Evolutionary conservation across 1,140 invertebrate species (phyloP).

Genomic region (Anastrepha obliqua): DNA sequence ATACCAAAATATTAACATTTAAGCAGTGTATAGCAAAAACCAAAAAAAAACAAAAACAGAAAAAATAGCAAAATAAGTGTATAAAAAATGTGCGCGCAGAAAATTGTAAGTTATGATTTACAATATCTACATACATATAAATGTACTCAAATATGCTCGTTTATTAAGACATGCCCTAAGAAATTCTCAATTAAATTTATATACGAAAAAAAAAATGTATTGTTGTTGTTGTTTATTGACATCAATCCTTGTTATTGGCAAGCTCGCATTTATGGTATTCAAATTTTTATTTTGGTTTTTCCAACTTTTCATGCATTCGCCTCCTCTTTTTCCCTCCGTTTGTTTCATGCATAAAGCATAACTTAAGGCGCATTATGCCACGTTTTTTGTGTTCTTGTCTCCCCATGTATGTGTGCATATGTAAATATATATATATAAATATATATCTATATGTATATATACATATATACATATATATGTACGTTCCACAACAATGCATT

Average conservation of each 20-base stretch:
- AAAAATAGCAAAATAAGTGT: not conserved
- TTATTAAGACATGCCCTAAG: not conserved
- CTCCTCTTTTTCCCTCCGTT: not conserved
- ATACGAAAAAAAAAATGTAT: not conserved
- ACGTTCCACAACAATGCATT: not conserved
- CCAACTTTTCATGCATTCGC: conserved; percentile 15
- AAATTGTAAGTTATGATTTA: conserved; percentile 34
- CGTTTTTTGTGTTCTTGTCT: not conserved
- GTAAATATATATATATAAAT: conserved; percentile 13
- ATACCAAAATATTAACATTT: not conserved
- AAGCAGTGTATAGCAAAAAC: conserved; percentile 1
- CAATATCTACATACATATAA: not conserved
- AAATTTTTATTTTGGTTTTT: not conserved
- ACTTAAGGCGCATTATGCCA: conserved; percentile 4
- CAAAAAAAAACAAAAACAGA: not conserved
- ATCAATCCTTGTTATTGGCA: conserved; percentile 30
- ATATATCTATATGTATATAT: not conserved
- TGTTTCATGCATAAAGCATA: conserved; percentile 37
- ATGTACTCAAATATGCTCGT: conserved; percentile 42
- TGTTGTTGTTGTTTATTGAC: conserved; percentile 28
- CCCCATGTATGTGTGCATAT: conserved; percentile 12
- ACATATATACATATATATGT: not conserved
- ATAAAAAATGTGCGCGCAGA: conserved; percentile 11
- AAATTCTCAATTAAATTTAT: conserved; percentile 16
- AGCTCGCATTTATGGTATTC: conserved; percentile 26